Evolutionary conservation across 2,888 invertebrate species (phyloP).

Genomic region (Ectemnius continuus): DNA sequence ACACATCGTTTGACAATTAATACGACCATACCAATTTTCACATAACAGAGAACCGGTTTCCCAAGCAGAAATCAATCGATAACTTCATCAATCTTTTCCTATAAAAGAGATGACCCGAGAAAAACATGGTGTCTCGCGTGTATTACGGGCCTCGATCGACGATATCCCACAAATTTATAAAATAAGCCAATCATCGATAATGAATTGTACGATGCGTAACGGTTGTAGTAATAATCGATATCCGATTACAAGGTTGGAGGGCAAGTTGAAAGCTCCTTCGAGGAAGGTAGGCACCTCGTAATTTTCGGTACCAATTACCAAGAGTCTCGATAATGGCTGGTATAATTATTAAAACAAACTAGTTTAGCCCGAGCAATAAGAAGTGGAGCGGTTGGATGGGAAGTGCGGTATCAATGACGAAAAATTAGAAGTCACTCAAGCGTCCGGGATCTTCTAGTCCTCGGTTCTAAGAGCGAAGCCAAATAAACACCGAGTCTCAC

Average conservation of each 20-base stretch:
- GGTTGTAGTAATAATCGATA: conserved; percentile 20
- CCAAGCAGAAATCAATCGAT: too few relatives aligned
- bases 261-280: too few relatives aligned
- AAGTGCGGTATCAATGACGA: conserved; percentile 1
- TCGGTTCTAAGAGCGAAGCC: conserved; percentile 56
- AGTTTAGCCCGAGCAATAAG: too few relatives aligned
- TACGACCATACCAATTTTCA: too few relatives aligned
- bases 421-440: conserved; percentile 22
- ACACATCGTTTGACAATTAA: too few relatives aligned
- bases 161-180: conserved; percentile 20
- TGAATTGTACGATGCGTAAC: conserved; percentile 20
- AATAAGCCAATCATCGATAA: conserved; percentile 23
- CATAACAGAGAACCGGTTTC: too few relatives aligned
- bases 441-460: conserved; percentile 33
- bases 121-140: too few relatives aligned
- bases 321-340: too few relatives aligned
- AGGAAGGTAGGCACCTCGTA: too few relatives aligned
- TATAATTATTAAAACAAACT: too few relatives aligned
- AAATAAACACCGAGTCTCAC: conserved; percentile 63
- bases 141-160: not conserved
- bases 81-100: too few relatives aligned
- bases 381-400: not conserved
- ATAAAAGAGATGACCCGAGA: not conserved
- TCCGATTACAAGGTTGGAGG: conserved; percentile 10
- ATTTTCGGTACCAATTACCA: too few relatives aligned